Conservation (phyloP, 1,140 invertebrate species). For the Chymomyza costata region DNA sequence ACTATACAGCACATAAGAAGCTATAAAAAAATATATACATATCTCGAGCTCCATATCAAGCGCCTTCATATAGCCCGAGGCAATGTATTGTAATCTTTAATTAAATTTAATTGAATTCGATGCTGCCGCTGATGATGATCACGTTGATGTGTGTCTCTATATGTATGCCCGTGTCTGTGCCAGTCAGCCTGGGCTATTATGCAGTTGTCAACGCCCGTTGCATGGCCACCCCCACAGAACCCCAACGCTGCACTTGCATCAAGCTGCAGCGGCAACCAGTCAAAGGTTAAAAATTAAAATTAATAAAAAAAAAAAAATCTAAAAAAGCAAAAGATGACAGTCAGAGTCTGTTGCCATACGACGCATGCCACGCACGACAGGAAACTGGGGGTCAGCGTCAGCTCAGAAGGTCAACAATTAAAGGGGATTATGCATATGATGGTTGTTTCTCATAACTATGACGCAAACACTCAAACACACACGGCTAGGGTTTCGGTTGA, state of each 20-base stretch:
- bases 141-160: conserved; percentile 18
- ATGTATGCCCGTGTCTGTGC: conserved; percentile 11
- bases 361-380: conserved; percentile 33
- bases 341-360: neutral
- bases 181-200: conserved; percentile 33
- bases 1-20: conserved; percentile 15
- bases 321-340: conserved; percentile 27
- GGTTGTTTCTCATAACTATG: too few relatives aligned
- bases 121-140: conserved; percentile 36
- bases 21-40: conserved; percentile 4
- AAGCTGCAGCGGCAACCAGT: conserved; percentile 25
- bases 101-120: conserved; percentile 75
- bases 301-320: conserved; percentile 38
- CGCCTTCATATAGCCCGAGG: too few relatives aligned
- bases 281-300: conserved; percentile 70
- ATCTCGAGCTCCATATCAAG: conserved; percentile 26
- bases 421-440: too few relatives aligned
- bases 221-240: conserved; percentile 14
- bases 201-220: conserved; percentile 23
- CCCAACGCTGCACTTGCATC: conserved; percentile 20
- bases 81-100: conserved; percentile 68
- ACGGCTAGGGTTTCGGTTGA: conserved; percentile 20
- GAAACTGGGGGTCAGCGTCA: conserved; percentile 48
- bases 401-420: conserved; percentile 42
- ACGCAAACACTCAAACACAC: neutral